Evolutionary conservation across 2,113 vertebrate genomes (phyloP).

Genomic region (Turdus rufiventris): DNA sequence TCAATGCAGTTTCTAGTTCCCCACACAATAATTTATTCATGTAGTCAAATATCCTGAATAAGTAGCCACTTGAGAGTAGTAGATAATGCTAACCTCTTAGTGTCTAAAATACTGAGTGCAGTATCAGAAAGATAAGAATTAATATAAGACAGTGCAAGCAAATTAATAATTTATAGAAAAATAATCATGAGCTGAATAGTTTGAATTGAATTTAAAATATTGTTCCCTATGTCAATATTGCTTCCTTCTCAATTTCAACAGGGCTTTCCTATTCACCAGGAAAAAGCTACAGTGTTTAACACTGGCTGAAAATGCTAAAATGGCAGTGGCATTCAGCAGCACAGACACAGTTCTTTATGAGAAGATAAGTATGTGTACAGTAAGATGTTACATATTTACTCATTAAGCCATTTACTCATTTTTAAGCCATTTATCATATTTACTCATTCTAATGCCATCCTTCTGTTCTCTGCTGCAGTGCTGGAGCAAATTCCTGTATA

Average conservation of each 20-base stretch:
- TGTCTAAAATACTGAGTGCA: neutral
- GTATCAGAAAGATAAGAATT: neutral
- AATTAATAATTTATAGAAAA: neutral
- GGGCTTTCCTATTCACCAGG: conserved; percentile 52
- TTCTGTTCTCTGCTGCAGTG: neutral
- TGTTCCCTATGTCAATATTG: neutral
- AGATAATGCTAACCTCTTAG: neutral
- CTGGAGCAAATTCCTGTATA: neutral
- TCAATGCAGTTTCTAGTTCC: neutral
- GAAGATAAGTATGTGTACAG: conserved; percentile 51
- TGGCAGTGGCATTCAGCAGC: neutral
- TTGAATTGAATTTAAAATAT: neutral
- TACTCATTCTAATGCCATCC: neutral
- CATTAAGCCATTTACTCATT: neutral
- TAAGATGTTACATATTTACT: neutral
- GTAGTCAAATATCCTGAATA: neutral
- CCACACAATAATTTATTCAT: neutral
- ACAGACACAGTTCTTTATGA: conserved; percentile 18
- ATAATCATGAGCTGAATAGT: neutral
- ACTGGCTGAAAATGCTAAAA: conserved; percentile 44
- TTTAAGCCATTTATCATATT: too few relatives aligned
- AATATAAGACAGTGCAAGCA: neutral
- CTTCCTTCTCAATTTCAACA: conserved; percentile 40
- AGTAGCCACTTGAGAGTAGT: neutral
- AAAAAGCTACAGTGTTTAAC: conserved; percentile 52